Base-by-base conservation (phyloP, 2,113 vertebrate species). In the Megaceryle maxima region DNA sequence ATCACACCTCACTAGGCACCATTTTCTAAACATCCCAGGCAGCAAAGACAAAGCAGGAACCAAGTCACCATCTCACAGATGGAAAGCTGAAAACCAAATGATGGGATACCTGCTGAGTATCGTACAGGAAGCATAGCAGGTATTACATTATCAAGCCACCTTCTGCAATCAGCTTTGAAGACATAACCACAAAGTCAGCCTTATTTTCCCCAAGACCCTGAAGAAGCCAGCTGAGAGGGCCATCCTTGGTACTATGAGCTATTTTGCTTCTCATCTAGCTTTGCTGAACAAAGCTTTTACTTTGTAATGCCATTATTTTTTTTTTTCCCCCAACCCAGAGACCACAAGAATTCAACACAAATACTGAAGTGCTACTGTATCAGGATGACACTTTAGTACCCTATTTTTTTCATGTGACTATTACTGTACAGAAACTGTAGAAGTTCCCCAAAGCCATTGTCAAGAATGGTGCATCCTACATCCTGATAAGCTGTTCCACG, bases 401-500 rank as follows among this genome's bases (percentile, higher is more conserved):
- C 9, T 15, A 16, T 24, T 11, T 46, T 63, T 64, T 4, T 50
- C 26, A 48, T 12, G 2, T 33, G 11, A 9, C 19, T 62, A 2
- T 37, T 66, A 7, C n/a, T 4, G 1, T 20, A 14, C 3, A 5
- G 10, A 15, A 75, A 5, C 7, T n/a, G 1, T 12, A 70, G 8
- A 9, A 3, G 9, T 13, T 46, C 18, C 48, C 29, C 46, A 25
- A 39, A 81, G 10, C 5, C 39, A 28, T 7, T 9, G 15, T 19
- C n/a, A 67, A n/a, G 12, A 16, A 19, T 5, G 10, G 3, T 33
- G 35, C n/a, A 21, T 55, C 29, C 51, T n/a, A 39, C 35, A 44
- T 2, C 8, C 25, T 0, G 1, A 12, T 3, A 22, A 50, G 24
- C 9, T 18, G 20, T 66, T 29, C 11, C 31, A 31, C 2, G 2